Evolutionary conservation across 2,113 vertebrate species (phyloP).

Genomic region (Urocynchramus pylzowi): DNA sequence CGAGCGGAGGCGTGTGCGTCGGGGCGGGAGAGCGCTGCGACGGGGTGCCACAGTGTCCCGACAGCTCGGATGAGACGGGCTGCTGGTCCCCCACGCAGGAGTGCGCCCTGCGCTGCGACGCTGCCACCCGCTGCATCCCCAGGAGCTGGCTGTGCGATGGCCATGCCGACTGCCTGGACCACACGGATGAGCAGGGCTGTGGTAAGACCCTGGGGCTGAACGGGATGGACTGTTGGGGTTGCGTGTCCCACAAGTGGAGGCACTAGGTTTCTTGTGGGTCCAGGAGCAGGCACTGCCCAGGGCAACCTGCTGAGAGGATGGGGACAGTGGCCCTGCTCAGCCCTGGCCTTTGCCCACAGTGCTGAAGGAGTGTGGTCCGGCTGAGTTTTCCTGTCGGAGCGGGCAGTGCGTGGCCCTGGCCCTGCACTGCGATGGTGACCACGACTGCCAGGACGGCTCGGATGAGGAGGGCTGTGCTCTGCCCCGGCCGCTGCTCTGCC

Average conservation of each 20-base stretch:
- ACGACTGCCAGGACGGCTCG: constrained; percentile 82
- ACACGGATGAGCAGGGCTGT: constrained; percentile 77
- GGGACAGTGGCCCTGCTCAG: background rate
- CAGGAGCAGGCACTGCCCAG: background rate
- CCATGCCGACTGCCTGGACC: constrained; percentile 82
- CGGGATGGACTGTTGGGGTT: background rate
- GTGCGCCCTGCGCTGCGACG: constrained; percentile 78
- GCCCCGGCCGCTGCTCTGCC: constrained; percentile 69
- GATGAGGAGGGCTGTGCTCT: constrained; percentile 79
- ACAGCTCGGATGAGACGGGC: constrained; percentile 79
- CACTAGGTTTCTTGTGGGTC: background rate
- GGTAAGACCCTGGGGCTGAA: constrained; percentile 59
- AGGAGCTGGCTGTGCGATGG: constrained; percentile 83
- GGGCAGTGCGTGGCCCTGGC: constrained; percentile 82
- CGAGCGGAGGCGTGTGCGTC: constrained; percentile 72
- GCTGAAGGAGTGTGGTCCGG: constrained; percentile 47
- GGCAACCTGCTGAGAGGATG: background rate
- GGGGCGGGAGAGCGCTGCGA: constrained; percentile 74
- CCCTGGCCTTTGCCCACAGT: constrained; percentile 31
- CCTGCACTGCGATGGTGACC: constrained; percentile 83
- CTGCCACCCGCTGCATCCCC: constrained; percentile 78
- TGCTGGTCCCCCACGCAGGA: constrained; percentile 72
- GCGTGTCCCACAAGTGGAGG: background rate
- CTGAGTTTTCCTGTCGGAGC: constrained; percentile 75
- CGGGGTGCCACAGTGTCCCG: constrained; percentile 77